Percentiles rank a stretch among this genome's conserved stretches.
phyloP scores from a whole-genome alignment of 2,113 vertebrate species.

The Phalacrocorax aristotelis region DNA sequence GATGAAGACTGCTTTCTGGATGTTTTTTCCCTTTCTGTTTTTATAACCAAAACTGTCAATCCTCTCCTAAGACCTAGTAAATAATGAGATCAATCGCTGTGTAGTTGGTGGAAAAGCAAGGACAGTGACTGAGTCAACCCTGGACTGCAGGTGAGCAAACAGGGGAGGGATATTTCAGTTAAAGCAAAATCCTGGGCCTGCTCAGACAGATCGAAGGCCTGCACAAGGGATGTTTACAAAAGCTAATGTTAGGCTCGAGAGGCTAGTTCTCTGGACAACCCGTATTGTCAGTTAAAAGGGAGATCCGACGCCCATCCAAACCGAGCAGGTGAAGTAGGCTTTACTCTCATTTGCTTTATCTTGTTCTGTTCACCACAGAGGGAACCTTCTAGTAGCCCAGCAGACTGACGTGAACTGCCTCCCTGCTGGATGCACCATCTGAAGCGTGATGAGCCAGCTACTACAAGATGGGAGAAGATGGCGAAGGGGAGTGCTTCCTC shows the following conservation, averaged over 20 bases:
- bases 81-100: not conserved
- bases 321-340: not conserved
- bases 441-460: not conserved
- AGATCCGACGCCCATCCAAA: not conserved
- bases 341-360: not conserved
- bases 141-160: not conserved
- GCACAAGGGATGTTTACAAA: not conserved
- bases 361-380: not conserved
- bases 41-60: not conserved
- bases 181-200: not conserved
- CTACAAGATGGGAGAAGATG: not conserved
- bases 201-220: not conserved
- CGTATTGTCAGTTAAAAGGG: not conserved
- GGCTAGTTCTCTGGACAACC: not conserved
- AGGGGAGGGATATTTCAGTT: not conserved
- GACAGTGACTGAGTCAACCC: not conserved
- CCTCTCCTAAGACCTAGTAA: not conserved
- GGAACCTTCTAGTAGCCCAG: not conserved
- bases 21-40: not conserved
- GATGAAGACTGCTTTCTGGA: not conserved
- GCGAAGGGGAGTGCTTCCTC: not conserved
- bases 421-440: not conserved
- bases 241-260: accelerated
- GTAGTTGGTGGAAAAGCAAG: not conserved
- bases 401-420: not conserved